Base-by-base conservation (phyloP, 2,113 vertebrate species). In the Eulemur macaco region DNA sequence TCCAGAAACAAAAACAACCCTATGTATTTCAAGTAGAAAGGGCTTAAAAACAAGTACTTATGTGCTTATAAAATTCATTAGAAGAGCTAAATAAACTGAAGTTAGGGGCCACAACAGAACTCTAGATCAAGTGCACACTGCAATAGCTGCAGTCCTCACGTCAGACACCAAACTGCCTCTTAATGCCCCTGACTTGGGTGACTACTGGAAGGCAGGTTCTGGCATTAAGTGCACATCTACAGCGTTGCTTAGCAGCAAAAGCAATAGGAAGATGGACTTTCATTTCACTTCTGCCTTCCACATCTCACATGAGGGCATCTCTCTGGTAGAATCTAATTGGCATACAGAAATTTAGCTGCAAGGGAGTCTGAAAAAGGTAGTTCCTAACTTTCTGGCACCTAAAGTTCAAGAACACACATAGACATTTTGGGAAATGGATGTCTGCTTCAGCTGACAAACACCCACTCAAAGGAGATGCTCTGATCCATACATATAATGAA, bases 1-100 rank as follows among this genome's bases (percentile, higher is more conserved):
- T 93, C 58, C 91, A 58, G 78, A 93, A 96, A 88, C 69, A 86
- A 63, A 84, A 87, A 94, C 78, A 92, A 39, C 8, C 54, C 60
- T 54, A 69, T 71, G 5, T 85, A 91, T 88, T 96, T 95, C 11
- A 29, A 95, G 8, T n/a, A 88, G 68, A 95, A 96, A 86, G 6
- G 37, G 25, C 56, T 83, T 89, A 54, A 96, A 95, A 92, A 84
- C 25, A 91, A 77, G 21, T n/a, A 81, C 58, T 42, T 88, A 21
- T 27, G 18, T 63, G 37, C 12, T 47, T 76, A 31, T 7, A 45
- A 20, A 68, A 91, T 84, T 91, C 23, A 42, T 5, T 94, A 47
- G 56, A 64, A 94, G 21, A 64, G 12, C 73, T 86, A 60, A 73
- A 77, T 29, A 93, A 89, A 52, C 18, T 63, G 69, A 96, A 93